Evolutionary conservation across 2,113 vertebrate genomes (phyloP).

Genomic region (Hemichromis elongatus): DNA sequence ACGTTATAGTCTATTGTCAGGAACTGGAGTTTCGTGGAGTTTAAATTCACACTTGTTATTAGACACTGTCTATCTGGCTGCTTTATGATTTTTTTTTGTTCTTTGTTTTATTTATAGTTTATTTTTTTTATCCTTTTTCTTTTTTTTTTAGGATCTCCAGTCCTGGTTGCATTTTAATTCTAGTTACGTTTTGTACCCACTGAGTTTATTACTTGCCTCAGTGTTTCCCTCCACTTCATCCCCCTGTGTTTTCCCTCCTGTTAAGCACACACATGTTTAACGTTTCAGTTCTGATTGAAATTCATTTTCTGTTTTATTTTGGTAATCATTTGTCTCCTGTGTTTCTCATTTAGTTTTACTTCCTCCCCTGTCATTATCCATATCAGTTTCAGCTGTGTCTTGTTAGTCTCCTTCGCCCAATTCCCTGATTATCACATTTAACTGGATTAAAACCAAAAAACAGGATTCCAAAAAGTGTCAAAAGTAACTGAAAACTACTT

Average conservation of each 20-base stretch:
- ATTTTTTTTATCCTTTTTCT: neutral
- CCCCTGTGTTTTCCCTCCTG: neutral
- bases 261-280: neutral
- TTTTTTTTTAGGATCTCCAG: neutral
- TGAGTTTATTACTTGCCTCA: neutral
- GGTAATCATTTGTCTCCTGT: neutral
- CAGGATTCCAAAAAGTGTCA: neutral
- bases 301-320: neutral
- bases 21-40: neutral
- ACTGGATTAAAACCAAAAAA: neutral
- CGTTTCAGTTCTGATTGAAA: neutral
- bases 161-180: neutral
- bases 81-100: neutral
- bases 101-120: neutral
- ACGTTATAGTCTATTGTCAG: neutral
- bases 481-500: neutral
- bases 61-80: neutral
- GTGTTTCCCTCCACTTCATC: neutral
- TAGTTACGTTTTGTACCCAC: neutral
- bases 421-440: neutral
- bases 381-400: neutral
- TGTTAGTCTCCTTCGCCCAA: neutral
- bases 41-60: neutral
- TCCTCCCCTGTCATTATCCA: neutral
- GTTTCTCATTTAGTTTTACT: neutral